Evolutionary conservation across 2,888 invertebrate genomes (phyloP).

Genomic region (Nezara viridula): DNA sequence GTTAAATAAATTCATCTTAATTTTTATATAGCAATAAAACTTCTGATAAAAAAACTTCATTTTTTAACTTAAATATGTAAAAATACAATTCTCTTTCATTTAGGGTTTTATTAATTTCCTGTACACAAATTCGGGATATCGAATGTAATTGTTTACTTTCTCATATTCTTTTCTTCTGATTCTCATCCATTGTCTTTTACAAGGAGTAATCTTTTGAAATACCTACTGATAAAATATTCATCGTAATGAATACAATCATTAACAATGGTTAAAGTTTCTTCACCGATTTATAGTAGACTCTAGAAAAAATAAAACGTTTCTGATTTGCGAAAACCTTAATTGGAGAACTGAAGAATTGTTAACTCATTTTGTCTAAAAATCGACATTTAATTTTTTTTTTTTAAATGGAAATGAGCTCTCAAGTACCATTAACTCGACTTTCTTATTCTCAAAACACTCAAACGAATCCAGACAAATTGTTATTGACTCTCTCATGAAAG

Average conservation of each 20-base stretch:
- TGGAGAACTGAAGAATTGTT: neutral
- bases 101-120: neutral
- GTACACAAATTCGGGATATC: too few relatives aligned
- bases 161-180: neutral
- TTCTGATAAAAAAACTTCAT: too few relatives aligned
- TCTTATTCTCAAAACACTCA: neutral
- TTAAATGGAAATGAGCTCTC: neutral
- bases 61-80: too few relatives aligned
- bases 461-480: conserved; percentile 16
- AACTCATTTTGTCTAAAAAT: neutral
- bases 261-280: neutral
- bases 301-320: neutral
- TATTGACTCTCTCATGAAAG: neutral
- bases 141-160: neutral
- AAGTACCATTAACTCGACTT: neutral
- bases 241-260: neutral
- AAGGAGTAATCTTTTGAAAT: neutral
- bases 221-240: neutral
- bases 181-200: neutral
- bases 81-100: too few relatives aligned
- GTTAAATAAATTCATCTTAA: too few relatives aligned
- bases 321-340: neutral
- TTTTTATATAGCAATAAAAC: too few relatives aligned
- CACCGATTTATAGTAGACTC: neutral
- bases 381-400: neutral